Evolutionary conservation across 2,888 invertebrate genomes (phyloP), one percentile per base, ranked within the genome.

Genomic region (Monoplex corrugatus): DNA sequence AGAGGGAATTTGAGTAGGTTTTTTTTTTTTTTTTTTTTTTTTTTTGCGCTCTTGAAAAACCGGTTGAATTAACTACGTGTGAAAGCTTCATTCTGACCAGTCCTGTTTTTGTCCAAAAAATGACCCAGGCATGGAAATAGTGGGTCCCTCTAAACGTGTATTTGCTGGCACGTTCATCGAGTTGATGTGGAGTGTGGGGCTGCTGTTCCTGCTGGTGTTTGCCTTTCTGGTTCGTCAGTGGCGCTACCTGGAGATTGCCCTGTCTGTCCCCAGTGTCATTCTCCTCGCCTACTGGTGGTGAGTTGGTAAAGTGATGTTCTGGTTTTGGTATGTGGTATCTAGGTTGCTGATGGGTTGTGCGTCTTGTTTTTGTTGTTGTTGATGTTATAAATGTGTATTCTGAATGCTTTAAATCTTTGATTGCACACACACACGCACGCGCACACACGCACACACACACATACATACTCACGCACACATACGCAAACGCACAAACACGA

Each of bases 281-380:
- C 89, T 92, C 38, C 89, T 92, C 13, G 35, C 90, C 35, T 93
- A 97, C 19, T 97, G 91, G 87, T 94, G 92, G 94, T 94, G 88
- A 90, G 91, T 91, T 72, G 10, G 13, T 43, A 28, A 19, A 45
- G 5, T 23, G 13, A 19, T 82, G 82, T 19, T 2, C 28, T 68
- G n/a, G 10, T 2, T 72, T 28, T 72, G n/a, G 32, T n/a, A 23
- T 68, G 68, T 28, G 19, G 50, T 19, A 50, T 10, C 10, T 50
- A 19, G 50, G 50, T 10, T 10, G 50, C 10, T 13, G 50, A 19
- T 10, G 50, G 50, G 50, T 10, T 10, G 50, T 50, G 19, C 19
- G 50, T 50, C 19, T 50, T 50, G 19, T n/a, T n/a, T n/a, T n/a
- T n/a, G n/a, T n/a, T n/a, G n/a, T n/a, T n/a, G n/a, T n/a, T n/a